phyloP scores from a whole-genome alignment of 2,113 vertebrate species.

The Corvus cornix region DNA sequence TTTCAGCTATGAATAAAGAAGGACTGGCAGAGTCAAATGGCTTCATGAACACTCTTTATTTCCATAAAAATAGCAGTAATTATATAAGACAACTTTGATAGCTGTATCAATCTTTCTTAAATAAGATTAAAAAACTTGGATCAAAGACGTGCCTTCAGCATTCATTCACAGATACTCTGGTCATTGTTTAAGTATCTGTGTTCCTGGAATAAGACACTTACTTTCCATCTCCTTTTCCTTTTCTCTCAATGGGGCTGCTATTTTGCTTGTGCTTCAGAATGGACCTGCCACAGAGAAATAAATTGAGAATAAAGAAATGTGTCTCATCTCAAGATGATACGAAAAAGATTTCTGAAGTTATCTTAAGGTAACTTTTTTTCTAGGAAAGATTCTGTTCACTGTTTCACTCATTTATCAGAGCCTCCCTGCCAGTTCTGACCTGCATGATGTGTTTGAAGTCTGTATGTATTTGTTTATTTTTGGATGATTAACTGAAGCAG shows the following conservation, averaged over 20 bases:
- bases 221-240: neutral
- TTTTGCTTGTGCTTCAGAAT: slow-evolving; percentile 5
- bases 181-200: neutral
- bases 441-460: neutral
- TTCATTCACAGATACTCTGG: neutral
- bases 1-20: neutral
- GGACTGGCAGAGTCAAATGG: neutral
- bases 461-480: neutral
- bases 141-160: neutral
- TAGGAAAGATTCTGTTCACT: neutral
- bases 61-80: neutral
- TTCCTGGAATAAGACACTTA: neutral
- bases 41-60: neutral
- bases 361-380: neutral
- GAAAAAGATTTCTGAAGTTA: slow-evolving; percentile 3
- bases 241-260: neutral
- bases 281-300: slow-evolving; percentile 3
- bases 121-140: neutral
- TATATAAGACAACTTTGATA: neutral
- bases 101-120: neutral
- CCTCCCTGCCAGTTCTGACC: neutral
- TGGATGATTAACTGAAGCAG: neutral
- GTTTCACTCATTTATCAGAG: neutral
- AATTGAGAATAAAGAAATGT: slow-evolving; percentile 24
- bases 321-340: neutral